These are phyloP conservation scores for Masticophis lateralis DNA, from an alignment of 2,797 vertebrate genomes.

Conservation along the genomic window DNA sequence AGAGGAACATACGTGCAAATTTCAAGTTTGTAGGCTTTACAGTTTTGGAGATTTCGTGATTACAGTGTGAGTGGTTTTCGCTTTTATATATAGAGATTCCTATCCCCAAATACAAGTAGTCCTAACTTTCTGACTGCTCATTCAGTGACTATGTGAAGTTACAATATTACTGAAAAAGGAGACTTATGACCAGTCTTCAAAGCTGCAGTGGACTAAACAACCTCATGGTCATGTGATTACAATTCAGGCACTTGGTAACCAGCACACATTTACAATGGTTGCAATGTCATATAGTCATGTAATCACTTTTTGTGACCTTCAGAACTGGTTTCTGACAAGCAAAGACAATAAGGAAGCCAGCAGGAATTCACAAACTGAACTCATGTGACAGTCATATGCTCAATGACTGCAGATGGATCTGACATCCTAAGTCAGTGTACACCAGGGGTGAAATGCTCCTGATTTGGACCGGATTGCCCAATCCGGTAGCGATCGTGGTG, in stretches of 20 bases:
- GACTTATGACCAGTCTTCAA: neutral
- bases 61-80: no score
- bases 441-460: no score
- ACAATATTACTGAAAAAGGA: neutral
- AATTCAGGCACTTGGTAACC: neutral
- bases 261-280: neutral
- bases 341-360: neutral
- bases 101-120: no score
- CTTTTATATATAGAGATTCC: no score
- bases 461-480: no score
- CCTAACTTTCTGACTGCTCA: no score
- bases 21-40: no score
- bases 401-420: no score
- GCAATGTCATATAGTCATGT: neutral
- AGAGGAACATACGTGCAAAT: no score
- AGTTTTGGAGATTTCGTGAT: no score
- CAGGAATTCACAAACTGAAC: neutral
- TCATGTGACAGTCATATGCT: neutral
- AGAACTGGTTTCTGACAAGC: neutral
- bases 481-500: no score
- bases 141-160: neutral
- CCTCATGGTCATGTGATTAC: neutral
- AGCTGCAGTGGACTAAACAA: neutral
- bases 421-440: no score
- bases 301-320: neutral